phyloP scores from a whole-genome alignment of 2,113 vertebrate species.

The Propithecus coquereli region DNA sequence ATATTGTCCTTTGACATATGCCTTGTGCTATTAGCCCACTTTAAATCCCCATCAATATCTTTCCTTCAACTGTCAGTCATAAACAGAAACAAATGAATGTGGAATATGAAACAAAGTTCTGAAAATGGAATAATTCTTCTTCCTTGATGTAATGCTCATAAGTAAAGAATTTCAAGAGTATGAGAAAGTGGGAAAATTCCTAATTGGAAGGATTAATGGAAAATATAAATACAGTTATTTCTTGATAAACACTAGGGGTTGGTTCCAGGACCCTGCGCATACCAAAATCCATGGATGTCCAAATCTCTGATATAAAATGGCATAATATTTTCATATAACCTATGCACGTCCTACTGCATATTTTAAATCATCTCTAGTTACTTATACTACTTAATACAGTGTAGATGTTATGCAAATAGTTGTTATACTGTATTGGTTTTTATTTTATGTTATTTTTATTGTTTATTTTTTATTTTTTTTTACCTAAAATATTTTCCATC shows the following conservation, averaged over 20 bases:
- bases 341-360: not conserved
- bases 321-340: not conserved
- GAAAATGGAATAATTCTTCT: not conserved
- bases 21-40: no score
- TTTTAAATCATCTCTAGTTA: not conserved
- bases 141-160: not conserved
- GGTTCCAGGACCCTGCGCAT: not conserved
- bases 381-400: not conserved
- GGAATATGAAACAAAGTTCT: not conserved
- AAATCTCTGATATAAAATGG: not conserved
- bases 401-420: not conserved
- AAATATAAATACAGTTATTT: not conserved
- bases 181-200: not conserved
- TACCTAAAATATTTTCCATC: not conserved
- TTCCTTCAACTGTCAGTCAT: not conserved
- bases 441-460: not conserved
- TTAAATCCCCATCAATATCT: not conserved
- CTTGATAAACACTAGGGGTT: not conserved
- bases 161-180: not conserved
- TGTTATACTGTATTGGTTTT: not conserved
- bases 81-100: not conserved
- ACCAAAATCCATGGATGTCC: not conserved
- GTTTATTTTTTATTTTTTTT: not conserved
- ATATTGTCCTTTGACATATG: not conserved
- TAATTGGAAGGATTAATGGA: not conserved